Evolutionary conservation across 2,888 invertebrate genomes (phyloP).

Genomic region (Maniola hyperantus): DNA sequence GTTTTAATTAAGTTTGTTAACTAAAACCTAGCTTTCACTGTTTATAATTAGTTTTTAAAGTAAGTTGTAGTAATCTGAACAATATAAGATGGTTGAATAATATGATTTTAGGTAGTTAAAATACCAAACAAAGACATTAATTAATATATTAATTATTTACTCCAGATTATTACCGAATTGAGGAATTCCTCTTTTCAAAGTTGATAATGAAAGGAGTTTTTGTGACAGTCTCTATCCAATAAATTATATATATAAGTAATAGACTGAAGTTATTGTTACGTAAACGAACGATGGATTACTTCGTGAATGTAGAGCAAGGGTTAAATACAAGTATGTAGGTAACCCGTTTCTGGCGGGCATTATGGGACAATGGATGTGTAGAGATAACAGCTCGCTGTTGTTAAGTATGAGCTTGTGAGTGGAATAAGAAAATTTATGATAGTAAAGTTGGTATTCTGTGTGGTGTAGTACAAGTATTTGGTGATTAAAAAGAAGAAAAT

Average conservation of each 20-base stretch:
- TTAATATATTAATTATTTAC: too few relatives aligned
- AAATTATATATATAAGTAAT: too few relatives aligned
- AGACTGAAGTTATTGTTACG: not conserved
- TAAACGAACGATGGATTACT: conserved; percentile 4
- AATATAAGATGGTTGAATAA: not conserved
- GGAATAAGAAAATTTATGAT: conserved; percentile 8
- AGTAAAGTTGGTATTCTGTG: not conserved
- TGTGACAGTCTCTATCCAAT: not conserved
- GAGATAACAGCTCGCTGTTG: conserved; percentile 15
- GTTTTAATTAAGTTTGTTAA: conserved; percentile 19
- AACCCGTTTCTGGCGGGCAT: conserved; percentile 26
- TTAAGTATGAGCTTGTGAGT: conserved; percentile 9
- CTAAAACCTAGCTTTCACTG: not conserved
- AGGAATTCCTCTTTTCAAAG: not conserved
- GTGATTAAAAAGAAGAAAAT: not conserved
- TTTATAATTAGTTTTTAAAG: conserved; percentile 10
- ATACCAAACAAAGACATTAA: not conserved
- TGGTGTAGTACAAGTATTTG: not conserved
- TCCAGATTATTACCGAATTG: not conserved
- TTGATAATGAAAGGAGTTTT: not conserved
- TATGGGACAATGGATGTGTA: conserved; percentile 17
- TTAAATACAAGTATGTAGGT: conserved; percentile 24
- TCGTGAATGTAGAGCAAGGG: conserved; percentile 16
- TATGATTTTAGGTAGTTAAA: not conserved
- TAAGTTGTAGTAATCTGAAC: not conserved